Base-by-base conservation (phyloP, 2,797 vertebrate genomes). In the Amniataba percoides region DNA sequence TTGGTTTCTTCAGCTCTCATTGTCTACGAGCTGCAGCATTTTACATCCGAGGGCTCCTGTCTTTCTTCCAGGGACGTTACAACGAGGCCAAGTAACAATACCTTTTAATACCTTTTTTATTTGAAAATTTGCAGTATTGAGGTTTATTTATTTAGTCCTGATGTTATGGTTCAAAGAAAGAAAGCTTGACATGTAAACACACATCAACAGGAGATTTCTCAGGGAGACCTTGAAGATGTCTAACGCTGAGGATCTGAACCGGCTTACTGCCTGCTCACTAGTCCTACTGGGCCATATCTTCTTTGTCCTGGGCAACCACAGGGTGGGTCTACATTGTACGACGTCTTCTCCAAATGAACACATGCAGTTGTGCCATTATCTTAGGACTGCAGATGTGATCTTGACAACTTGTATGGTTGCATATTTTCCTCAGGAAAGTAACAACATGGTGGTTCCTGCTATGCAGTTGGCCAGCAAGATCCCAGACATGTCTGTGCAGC, bases 381-480 rank as follows among this genome's bases (percentile, higher is more conserved):
- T 48, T 31, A 46, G 27, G 45, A 1, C 25, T 61, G 59, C 21
- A 19, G 36, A 59, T 71, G 15, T 56, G 42, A 56, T 66, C 8
- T 2, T 36, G 3, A 72, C 36, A 12, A 25, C 10, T 13, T 72
- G 15, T 58, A 4, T 71, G 64, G 11, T 31, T 71, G 25, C 43
- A 25, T 46, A 36, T 81, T 39, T 71, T 62, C 27, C 60, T 8
- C 81, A 97, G 96, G 97, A 98, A 87, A 98, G 97, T 86, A 98
- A 97, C 87, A 97, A 97, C 74, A 97, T 97, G 97, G 96, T 98
- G 72, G 97, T 97, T 39, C 97, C 96, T 0, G 97, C 96, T 86
- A 97, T 98, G 97, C 97, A 98, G 87, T 91, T 98, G 68, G 96
- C 97, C 69, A 97, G 97, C 92, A 98, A 98, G 88, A 98, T 97